Percentiles rank a stretch among this genome's conserved stretches.
phyloP scores from a whole-genome alignment of 53 echinoderm and acorn worm genomes.

The Echinarachnius parma region DNA sequence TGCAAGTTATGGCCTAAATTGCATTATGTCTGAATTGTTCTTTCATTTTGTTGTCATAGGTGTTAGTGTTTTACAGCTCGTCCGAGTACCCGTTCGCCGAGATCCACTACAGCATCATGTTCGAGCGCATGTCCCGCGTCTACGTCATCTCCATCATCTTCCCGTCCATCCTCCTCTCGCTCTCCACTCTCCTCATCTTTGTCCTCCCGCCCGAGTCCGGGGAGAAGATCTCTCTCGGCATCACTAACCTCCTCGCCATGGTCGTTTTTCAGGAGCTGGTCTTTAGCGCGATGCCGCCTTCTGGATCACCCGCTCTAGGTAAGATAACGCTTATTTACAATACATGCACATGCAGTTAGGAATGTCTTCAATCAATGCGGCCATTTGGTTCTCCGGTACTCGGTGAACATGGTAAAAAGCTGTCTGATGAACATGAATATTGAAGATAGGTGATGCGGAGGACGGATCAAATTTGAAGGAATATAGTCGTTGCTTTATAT shows the following conservation, averaged over 20 bases:
- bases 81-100: constrained; percentile 36
- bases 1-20: no score
- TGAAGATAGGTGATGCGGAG: no score
- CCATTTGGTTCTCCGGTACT: no score
- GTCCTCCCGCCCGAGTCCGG: constrained; percentile 61
- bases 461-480: no score
- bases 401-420: no score
- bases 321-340: background rate
- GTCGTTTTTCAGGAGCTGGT: constrained; percentile 58
- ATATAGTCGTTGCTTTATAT: no score
- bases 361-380: background rate
- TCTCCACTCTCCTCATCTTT: constrained; percentile 52
- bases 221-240: constrained; percentile 64
- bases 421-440: no score
- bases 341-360: background rate
- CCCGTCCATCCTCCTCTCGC: constrained; percentile 44
- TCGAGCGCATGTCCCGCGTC: constrained; percentile 33
- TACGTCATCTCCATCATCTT: constrained; percentile 54
- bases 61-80: no score
- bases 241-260: constrained; percentile 57
- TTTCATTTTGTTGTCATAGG: no score
- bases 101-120: constrained; percentile 31
- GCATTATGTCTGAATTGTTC: no score
- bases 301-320: constrained; percentile 56
- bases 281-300: constrained; percentile 47